Base-by-base conservation (phyloP, 1,140 invertebrate species). In the Lepidurus apus region DNA sequence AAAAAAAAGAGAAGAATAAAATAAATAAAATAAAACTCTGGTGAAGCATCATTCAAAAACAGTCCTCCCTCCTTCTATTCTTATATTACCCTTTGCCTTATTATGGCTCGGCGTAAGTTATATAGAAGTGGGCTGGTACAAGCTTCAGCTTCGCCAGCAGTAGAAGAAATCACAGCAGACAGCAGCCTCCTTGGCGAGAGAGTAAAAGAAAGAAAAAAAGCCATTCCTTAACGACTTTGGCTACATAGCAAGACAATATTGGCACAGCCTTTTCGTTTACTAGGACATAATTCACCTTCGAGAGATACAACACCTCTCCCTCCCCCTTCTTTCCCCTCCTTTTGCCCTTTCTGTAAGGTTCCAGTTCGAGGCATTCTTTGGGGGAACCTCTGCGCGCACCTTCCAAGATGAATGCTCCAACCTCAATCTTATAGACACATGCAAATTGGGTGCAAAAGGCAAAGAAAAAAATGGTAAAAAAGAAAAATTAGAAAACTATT, bases 211-310 rank as follows among this genome's bases (percentile, higher is more conserved):
- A 21, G 53, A 65, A 65, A 65, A 65, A 65, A 21, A 65, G 13
- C 53, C 17, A n/a, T 65, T 65, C 21, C 9, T 65, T 65, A 65
- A 65, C 53, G 53, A 65, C 53, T 65, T 34, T 65, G 53, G 53
- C 53, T 65, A 65, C 53, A 21, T 13, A 65, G 53, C 17, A 65
- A 65, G 53, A 65, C 53, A 65, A 65, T 65, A 65, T 65, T 65
- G 53, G 53, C 53, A 65, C 53, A 65, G 53, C 53, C 53, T 65
- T 65, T 65, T 65, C 53, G 53, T 65, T 65, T 65, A 65, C 53
- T 21, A 17, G 13, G 53, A 65, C 53, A 65, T 65, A 65, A 65
- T 65, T 65, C 53, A 65, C 53, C 53, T 65, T 65, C 53, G 17
- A 21, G 21, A 65, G 53, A 65, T 13, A 65, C 53, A 65, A 21